Evolutionary conservation across 1,140 invertebrate genomes (phyloP), one percentile per base, ranked within the genome.

Genomic region (Drosophila serrata): DNA sequence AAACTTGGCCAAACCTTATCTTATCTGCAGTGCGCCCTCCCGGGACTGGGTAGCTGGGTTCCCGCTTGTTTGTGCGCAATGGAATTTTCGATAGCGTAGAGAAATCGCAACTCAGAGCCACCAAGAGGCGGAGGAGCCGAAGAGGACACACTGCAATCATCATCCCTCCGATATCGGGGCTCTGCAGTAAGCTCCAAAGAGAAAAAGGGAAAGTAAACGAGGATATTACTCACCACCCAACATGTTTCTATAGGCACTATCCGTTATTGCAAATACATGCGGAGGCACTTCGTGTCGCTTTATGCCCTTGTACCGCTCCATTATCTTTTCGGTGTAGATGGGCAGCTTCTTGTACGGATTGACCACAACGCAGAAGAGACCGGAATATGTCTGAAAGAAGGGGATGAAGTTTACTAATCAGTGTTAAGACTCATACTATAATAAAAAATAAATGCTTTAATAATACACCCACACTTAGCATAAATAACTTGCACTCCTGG

Each of bases 281-380:
- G 99, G 99, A 61, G 99, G 99, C 57, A 99, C 98, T 94, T 99
- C 99, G 94, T 99, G 98, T 82, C 99, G 94, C 94, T 99, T 99
- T 93, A 99, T 99, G 68, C 99, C 99, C 95, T 99, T 99, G 94
- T 99, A 99, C 93, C 98, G 95, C 93, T 99, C 99, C 95, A 99
- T 99, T 69, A 99, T 98, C 94, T 98, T 98, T 93, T 99, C 98
- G 90, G 98, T 99, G 95, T 99, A 99, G 93, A 99, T 99, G 62
- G 99, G 98, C 91, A 99, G 95, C 93, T 97, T 97, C 94, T 99
- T 99, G 95, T 99, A 99, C 4, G 99, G 99, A 94, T 99, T 99
- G 43, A 99, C 98, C 70, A 99, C 99, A 81, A 99, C 99, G 94
- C 99, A 99, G 95, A 99, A 99, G 62, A 99, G 96, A 75, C 98